Evolutionary conservation across 2,888 invertebrate species (phyloP), one percentile per base, ranked within the genome.

Genomic region (Microplitis deprimator): DNA sequence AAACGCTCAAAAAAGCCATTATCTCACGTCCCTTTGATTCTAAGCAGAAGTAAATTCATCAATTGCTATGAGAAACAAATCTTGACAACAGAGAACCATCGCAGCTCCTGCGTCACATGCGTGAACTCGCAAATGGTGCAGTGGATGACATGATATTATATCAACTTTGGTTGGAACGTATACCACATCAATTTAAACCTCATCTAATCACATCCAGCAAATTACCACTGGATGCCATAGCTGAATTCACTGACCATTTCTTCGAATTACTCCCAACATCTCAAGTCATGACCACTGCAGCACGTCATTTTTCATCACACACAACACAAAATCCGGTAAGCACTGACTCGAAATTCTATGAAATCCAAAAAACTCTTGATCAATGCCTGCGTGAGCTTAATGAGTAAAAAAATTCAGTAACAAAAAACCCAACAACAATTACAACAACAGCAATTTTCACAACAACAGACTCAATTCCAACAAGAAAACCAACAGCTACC

Each of bases 21-120:
- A 29, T 29, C 29, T 29, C 29, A 29, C 29, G 29, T 29, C 29
- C 3, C 4, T 29, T 3, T 29, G 29, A 29, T 29, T 29, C 29
- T 4, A 29, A 3, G 4, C 29, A 29, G 4, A 29, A 4, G 4
- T 3, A 29, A 29, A 29, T 29, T 4, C 4, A 29, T 29, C 29
- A 29, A 29, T 29, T 29, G 29, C 29, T 29, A 29, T 4, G 29
- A 29, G 29, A 29, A 29, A 29, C 29, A 29, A 29, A 3, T 29
- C 4, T 29, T 4, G 29, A 29, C 4, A 29, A 29, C 29, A 29
- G 59, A 59, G 3, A 80, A 50, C 81, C 81, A 6, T 79, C 83
- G 7, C 71, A 79, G 7, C 64, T 81, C 5, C 71, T 81, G 0
- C 64, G 82, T 2, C 75, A 82, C 29, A 81, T 83, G 81, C 69